Percentiles rank a stretch among this genome's conserved stretches.
Evolutionary conservation across 2,113 vertebrate species (phyloP).

Genomic region (Erythrocercus mccallii): DNA sequence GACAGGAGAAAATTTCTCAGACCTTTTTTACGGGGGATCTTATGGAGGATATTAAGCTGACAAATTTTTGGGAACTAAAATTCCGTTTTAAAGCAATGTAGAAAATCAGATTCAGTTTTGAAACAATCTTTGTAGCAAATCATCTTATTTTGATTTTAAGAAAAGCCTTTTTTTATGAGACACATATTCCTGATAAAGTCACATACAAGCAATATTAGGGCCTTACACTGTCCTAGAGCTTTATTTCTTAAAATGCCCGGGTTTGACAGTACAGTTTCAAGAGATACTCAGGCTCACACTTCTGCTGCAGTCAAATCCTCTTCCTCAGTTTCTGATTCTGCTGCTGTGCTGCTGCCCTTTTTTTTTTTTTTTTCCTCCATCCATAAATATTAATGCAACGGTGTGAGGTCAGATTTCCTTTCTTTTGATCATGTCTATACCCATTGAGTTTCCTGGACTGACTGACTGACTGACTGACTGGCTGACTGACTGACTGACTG

Average conservation of each 20-base stretch:
- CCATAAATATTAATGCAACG: neutral
- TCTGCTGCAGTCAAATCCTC: neutral
- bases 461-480: neutral
- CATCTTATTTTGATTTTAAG: neutral
- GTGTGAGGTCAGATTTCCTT: neutral
- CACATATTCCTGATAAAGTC: neutral
- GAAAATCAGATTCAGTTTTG: neutral
- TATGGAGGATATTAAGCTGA: neutral
- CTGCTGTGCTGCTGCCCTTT: neutral
- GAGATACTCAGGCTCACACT: neutral
- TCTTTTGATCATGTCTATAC: accelerated
- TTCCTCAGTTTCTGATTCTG: neutral
- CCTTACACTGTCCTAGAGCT: neutral
- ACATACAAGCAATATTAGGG: neutral
- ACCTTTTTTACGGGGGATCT: neutral
- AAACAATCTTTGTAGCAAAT: neutral
- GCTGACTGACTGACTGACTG: neutral
- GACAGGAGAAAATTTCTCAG: neutral
- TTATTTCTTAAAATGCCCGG: neutral
- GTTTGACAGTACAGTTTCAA: neutral
- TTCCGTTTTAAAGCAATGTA: neutral
- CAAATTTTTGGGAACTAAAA: neutral
- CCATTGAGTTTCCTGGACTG: neutral
- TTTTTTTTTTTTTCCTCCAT: no score
- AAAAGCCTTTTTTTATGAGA: neutral